Evolutionary conservation across 2,113 vertebrate genomes (phyloP), one percentile per base, ranked within the genome.

Genomic region (Brachionichthys hirsutus): DNA sequence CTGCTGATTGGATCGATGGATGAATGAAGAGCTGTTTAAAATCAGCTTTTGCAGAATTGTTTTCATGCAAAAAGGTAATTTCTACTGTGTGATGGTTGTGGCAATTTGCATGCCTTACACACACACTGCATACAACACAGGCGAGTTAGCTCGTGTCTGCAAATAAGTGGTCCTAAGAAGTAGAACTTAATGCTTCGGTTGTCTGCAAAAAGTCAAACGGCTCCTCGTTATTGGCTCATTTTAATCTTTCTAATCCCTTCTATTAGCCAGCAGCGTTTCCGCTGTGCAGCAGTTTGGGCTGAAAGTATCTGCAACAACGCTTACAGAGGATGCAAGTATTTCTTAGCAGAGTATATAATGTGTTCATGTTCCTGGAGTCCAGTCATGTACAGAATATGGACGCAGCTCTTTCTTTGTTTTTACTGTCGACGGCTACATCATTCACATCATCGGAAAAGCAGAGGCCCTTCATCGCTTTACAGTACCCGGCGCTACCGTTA

Each of bases 391-490:
- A 68, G 69, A 77, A 80, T 66, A 77, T 77, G 62, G 64, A 87
- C 74, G 66, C 49, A 17, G 34, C n/a, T 15, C 38, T 61, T 52
- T 52, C 73, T 80, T 69, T 81, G 80, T 40, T 75, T 87, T 20
- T 84, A 85, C 69, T 90, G 85, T 82, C 73, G 83, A 75, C 80
- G 55, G 87, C 83, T 85, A 79, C 80, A 89, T 90, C 90, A 89
- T 83, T 88, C 85, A 50, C 63, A 88, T 89, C 84, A 90, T 75
- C 74, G 54, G 81, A 84, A 92, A 90, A 86, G 82, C 77, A 62
- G 78, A 81, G 68, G 82, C 82, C 88, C 80, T 72, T 71, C 82
- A 73, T 80, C 79, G 62, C 53, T 88, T 92, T 92, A 89, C 87
- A 85, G 86, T 82, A 81, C 88, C 81, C 82, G 65, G 75, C 62